Conservation (phyloP, 2,113 vertebrate species). For the Chloropsis cyanopogon region DNA sequence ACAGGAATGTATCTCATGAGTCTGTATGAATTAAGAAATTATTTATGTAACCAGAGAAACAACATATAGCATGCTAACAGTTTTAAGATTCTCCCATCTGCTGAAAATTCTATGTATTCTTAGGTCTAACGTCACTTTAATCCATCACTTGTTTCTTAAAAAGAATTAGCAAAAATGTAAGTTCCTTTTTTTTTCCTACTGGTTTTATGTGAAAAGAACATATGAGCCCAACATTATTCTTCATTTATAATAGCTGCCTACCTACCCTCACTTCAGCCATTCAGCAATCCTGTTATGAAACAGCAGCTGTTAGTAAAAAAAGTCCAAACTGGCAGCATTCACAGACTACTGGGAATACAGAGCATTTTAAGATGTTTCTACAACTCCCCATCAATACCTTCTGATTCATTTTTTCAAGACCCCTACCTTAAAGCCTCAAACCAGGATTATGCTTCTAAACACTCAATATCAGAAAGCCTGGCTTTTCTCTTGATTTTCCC, state of each 20-base stretch:
- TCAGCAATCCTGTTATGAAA: background rate
- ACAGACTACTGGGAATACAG: background rate
- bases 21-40: background rate
- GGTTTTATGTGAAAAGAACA: background rate
- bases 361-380: background rate
- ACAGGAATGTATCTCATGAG: background rate
- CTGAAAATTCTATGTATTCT: background rate
- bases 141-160: background rate
- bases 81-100: background rate
- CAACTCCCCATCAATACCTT: background rate
- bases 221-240: background rate
- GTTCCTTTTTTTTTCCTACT: background rate
- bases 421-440: background rate
- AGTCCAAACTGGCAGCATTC: background rate
- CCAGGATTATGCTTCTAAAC: background rate
- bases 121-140: background rate
- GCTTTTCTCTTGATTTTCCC: constrained; percentile 19
- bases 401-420: background rate
- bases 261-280: background rate
- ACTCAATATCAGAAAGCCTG: background rate
- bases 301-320: background rate
- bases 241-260: background rate
- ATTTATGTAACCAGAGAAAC: background rate
- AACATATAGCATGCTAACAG: background rate
- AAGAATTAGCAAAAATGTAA: background rate